Evolutionary conservation across 2,797 vertebrate species (phyloP).

Genomic region (Graptemys geographica): DNA sequence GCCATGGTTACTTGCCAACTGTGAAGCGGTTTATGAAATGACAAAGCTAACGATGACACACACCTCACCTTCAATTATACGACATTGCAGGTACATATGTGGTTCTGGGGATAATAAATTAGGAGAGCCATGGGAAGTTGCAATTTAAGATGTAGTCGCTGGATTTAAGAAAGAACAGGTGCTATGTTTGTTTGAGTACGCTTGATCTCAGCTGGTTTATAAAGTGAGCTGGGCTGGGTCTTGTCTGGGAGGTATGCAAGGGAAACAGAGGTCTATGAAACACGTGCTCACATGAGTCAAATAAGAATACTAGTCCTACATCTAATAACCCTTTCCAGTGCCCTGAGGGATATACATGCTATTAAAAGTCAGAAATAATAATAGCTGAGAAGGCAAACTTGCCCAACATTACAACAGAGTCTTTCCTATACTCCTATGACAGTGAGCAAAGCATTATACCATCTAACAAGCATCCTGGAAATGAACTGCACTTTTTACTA

Average conservation of each 20-base stretch:
- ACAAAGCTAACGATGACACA: not conserved
- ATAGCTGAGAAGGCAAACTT: not conserved
- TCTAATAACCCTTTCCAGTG: not conserved
- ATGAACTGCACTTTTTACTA: slow-evolving; percentile 29
- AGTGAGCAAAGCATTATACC: rapidly evolving
- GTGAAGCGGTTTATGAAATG: not conserved
- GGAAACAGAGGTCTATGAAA: not conserved
- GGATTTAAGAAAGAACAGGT: not conserved
- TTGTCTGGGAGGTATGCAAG: not conserved
- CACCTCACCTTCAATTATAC: not conserved
- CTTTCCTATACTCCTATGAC: not conserved
- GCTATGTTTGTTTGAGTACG: not conserved
- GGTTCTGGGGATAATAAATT: not conserved
- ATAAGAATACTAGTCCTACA: rapidly evolving
- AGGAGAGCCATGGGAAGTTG: not conserved
- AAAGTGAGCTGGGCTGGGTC: not conserved
- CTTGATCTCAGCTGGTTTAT: not conserved
- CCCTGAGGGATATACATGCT: not conserved
- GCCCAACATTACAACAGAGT: rapidly evolving
- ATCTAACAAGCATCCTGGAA: not conserved
- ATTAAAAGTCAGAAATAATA: not conserved
- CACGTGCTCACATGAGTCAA: rapidly evolving
- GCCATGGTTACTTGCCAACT: not conserved
- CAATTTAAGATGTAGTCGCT: not conserved
- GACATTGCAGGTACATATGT: not conserved